Conservation (phyloP, 2,888 invertebrate species). For the Scaptomyza parva region DNA sequence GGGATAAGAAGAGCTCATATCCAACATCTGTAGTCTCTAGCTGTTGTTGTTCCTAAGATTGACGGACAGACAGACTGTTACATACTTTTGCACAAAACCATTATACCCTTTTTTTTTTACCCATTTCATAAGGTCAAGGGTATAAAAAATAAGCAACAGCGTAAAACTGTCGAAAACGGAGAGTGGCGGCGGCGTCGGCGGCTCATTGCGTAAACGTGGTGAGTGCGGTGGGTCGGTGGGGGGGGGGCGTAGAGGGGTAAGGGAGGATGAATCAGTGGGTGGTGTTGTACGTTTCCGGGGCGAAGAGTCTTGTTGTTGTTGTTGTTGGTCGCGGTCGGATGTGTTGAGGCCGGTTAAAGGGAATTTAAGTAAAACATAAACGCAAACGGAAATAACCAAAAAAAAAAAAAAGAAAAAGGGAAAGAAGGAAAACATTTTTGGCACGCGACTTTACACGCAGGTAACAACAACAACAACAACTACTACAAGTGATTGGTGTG, state of each 20-base stretch:
- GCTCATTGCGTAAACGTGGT: constrained; percentile 53
- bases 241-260: not conserved
- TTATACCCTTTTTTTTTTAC: no score
- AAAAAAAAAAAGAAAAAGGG: constrained; percentile 60
- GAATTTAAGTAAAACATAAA: constrained; percentile 80
- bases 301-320: not conserved
- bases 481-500: constrained; percentile 12
- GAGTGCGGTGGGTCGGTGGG: not conserved
- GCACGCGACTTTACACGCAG: constrained; percentile 64
- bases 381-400: constrained; percentile 74
- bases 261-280: not conserved
- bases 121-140: no score
- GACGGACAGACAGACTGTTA: no score
- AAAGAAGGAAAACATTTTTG: no score
- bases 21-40: no score
- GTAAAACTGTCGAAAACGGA: constrained; percentile 34
- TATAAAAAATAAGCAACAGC: constrained; percentile 69
- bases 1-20: no score
- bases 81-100: no score
- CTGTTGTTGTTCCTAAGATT: no score
- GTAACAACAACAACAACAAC: constrained; percentile 31
- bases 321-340: constrained; percentile 54
- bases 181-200: not conserved
- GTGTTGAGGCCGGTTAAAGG: constrained; percentile 78
- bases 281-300: constrained; percentile 35